Conservation (phyloP, 2,797 vertebrate genomes). For the Brachyrhaphis roseni region DNA sequence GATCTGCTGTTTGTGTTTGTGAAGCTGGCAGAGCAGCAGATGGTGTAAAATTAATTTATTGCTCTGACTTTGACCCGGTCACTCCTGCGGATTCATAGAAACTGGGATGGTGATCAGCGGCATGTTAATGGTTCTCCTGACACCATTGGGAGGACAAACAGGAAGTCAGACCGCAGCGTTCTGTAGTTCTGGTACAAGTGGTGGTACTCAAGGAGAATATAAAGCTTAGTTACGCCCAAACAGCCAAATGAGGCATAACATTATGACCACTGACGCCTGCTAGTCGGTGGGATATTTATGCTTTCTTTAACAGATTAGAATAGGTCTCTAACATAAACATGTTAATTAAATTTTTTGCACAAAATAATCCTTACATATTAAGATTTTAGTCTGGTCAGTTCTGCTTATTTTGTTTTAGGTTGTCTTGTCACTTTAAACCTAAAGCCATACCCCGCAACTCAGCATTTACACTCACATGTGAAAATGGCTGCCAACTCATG, state of each 20-base stretch:
- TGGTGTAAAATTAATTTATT: slow-evolving; percentile 42
- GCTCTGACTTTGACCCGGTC: not conserved
- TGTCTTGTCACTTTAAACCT: too few relatives aligned
- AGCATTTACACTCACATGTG: too few relatives aligned
- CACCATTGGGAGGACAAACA: slow-evolving; percentile 45
- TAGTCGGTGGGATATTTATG: not conserved
- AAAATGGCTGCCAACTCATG: too few relatives aligned
- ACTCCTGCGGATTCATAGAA: slow-evolving; percentile 29
- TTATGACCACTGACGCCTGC: not conserved
- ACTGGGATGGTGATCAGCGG: slow-evolving; percentile 33
- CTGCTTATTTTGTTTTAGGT: too few relatives aligned
- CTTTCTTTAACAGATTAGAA: too few relatives aligned
- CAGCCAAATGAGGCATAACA: not conserved
- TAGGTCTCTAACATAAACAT: too few relatives aligned
- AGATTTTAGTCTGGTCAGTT: too few relatives aligned
- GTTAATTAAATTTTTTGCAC: too few relatives aligned
- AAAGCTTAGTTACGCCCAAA: not conserved
- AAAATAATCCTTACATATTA: too few relatives aligned
- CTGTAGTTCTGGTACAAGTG: too few relatives aligned
- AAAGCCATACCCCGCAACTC: too few relatives aligned
- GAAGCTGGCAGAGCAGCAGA: slow-evolving; percentile 30
- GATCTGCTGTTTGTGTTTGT: slow-evolving; percentile 20
- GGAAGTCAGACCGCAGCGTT: slow-evolving; percentile 35
- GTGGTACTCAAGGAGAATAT: not conserved
- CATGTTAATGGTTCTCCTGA: slow-evolving; percentile 39